Percentiles rank a stretch among this genome's conserved stretches.
phyloP scores from a whole-genome alignment of 37 sponge, comb jelly and placozoan genomes.

The Geodia barretti region DNA sequence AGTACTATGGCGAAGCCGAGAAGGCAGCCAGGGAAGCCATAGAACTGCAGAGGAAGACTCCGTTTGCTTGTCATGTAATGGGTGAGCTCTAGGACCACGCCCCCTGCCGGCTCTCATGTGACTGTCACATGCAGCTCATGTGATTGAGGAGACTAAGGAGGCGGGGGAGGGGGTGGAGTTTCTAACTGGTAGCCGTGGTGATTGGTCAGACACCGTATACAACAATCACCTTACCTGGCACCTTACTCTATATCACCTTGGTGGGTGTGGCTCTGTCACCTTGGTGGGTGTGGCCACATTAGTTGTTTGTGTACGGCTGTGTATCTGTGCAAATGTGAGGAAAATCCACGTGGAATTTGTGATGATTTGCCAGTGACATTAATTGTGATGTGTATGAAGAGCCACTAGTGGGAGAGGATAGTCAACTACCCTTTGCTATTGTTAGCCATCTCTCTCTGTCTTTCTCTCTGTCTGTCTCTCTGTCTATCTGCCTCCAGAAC shows the following conservation, averaged over 20 bases:
- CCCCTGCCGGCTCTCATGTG: slow-evolving; percentile 3
- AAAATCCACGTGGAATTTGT: too few relatives aligned
- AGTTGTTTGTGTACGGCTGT: too few relatives aligned
- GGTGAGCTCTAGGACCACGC: slow-evolving; percentile 2
- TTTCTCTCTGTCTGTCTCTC: too few relatives aligned
- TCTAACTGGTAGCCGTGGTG: slow-evolving; percentile 40
- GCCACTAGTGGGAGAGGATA: neutral
- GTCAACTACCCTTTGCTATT: neutral
- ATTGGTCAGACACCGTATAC: slow-evolving; percentile 56
- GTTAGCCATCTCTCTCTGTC: neutral
- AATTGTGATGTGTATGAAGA: neutral
- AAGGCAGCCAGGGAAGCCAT: slow-evolving; percentile 43
- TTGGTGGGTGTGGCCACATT: slow-evolving; percentile 6
- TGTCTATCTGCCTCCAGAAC: too few relatives aligned
- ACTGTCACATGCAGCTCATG: slow-evolving; percentile 46
- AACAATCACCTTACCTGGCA: slow-evolving; percentile 82
- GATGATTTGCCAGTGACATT: neutral
- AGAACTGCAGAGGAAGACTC: slow-evolving; percentile 20
- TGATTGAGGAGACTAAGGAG: slow-evolving; percentile 65
- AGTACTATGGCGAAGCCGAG: slow-evolving; percentile 36
- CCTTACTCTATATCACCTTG: slow-evolving; percentile 71
- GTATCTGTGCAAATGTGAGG: too few relatives aligned
- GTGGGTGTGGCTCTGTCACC: slow-evolving; percentile 30
- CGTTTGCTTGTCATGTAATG: slow-evolving; percentile 57
- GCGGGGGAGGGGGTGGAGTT: slow-evolving; percentile 65